Evolutionary conservation across 2,113 vertebrate species (phyloP).

Genomic region (Butorides virescens): DNA sequence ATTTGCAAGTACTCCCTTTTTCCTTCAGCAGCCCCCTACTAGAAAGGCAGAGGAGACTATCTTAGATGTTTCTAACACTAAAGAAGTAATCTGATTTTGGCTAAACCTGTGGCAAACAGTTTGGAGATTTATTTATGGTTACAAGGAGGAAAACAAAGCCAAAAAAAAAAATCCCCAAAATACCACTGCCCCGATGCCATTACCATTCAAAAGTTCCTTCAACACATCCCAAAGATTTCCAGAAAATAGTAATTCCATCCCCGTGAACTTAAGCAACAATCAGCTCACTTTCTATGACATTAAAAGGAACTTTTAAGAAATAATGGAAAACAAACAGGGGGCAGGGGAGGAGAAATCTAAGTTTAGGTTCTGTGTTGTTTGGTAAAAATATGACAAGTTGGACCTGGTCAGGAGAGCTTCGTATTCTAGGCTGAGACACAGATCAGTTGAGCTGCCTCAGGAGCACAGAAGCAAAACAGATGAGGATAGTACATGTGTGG

Average conservation of each 20-base stretch:
- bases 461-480: background rate
- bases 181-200: background rate
- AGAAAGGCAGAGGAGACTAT: background rate
- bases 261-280: background rate
- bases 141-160: background rate
- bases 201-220: background rate
- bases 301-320: background rate
- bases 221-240: background rate
- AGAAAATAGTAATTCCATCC: background rate
- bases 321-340: background rate
- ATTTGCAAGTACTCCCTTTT: background rate
- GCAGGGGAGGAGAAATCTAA: too few species aligned
- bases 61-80: background rate
- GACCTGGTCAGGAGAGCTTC: background rate
- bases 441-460: background rate
- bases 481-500: background rate
- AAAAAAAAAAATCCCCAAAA: background rate
- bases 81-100: background rate
- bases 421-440: background rate
- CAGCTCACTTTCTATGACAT: background rate
- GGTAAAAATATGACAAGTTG: background rate
- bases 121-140: background rate
- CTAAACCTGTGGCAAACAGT: background rate
- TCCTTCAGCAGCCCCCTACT: background rate
- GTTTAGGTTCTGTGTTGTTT: background rate